Conservation (phyloP, 2,113 vertebrate species). For the Oriolus oriolus region DNA sequence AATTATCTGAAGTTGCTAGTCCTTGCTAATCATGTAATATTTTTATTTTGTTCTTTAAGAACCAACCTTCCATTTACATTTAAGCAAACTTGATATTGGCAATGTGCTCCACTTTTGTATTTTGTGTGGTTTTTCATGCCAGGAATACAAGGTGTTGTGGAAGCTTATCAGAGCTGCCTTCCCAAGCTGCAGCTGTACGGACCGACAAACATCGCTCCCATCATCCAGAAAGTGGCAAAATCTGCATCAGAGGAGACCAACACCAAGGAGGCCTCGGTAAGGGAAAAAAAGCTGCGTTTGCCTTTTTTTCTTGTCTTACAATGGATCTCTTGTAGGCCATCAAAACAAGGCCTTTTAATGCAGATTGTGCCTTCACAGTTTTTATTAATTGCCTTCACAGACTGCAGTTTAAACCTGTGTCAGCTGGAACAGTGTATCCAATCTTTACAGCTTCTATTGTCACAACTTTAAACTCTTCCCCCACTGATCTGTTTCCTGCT, state of each 20-base stretch:
- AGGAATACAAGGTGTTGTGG: constrained; percentile 97
- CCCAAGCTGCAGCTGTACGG: constrained; percentile 94
- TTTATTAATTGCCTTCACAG: not conserved
- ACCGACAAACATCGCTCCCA: constrained; percentile 95
- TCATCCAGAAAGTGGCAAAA: constrained; percentile 94
- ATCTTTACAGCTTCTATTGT: not conserved
- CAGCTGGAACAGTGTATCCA: not conserved
- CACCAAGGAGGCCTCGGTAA: constrained; percentile 93
- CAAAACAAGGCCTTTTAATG: not conserved
- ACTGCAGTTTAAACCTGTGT: not conserved
- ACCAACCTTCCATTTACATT: not conserved
- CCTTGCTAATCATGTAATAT: not conserved
- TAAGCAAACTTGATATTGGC: not conserved
- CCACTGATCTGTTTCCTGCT: not conserved
- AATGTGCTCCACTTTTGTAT: not conserved
- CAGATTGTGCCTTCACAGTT: not conserved
- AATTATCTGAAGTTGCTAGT: not conserved
- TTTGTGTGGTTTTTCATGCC: not conserved
- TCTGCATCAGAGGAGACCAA: constrained; percentile 92
- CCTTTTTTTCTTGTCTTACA: not conserved
- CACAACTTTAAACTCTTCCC: not conserved
- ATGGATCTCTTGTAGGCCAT: not conserved
- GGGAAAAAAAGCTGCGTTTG: not conserved
- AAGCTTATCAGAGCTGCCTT: constrained; percentile 95
- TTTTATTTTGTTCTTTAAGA: not conserved